Base-by-base conservation (phyloP, 1,140 invertebrate species). In the Neodiprion pinetum region DNA sequence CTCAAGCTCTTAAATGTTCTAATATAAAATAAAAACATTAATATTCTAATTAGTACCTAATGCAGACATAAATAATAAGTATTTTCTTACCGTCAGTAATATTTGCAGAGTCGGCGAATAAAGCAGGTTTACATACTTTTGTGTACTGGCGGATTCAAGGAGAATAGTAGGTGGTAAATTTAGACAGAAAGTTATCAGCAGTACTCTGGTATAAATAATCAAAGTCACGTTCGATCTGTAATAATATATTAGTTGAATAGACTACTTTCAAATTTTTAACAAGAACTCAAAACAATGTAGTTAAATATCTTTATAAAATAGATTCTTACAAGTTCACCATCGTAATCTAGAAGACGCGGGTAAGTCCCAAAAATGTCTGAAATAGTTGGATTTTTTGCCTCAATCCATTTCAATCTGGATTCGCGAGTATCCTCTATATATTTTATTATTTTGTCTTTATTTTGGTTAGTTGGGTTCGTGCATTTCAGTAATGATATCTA, bases 281-380 rank as follows among this genome's bases (percentile, higher is more conserved):
- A 53, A 53, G 10, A 1, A 53, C 50, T 11, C n/a, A n/a, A 53
- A 53, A 53, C n/a, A 53, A 11, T 14, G n/a, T 11, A n/a, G 50
- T 53, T 53, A 10, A 11, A 53, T 14, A 53, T 53, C 50, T 53
- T 53, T 53, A 53, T 14, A 53, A 53, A n/a, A 53, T 11, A 1
- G 10, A 53, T 65, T 67, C n/a, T 74, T 74, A 71, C 73, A 48
- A 74, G 21, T n/a, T 71, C 73, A 48, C 73, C 73, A 7, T 74
- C 40, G 28, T 71, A 74, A 70, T 70, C 50, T 48, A 70, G 23
- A 7, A 74, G 48, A 40, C 73, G 12, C 9, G 48, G 49, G 70
- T 66, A 74, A 9, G 14, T 48, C 5, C 47, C 10, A 50, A 74
- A 70, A 12, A 74, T 74, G 7, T 70, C 21, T 10, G 68, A 74